These are phyloP conservation scores for Oreocharis arfaki DNA, from an alignment of 2,113 vertebrate species.

Conservation along the genomic window DNA sequence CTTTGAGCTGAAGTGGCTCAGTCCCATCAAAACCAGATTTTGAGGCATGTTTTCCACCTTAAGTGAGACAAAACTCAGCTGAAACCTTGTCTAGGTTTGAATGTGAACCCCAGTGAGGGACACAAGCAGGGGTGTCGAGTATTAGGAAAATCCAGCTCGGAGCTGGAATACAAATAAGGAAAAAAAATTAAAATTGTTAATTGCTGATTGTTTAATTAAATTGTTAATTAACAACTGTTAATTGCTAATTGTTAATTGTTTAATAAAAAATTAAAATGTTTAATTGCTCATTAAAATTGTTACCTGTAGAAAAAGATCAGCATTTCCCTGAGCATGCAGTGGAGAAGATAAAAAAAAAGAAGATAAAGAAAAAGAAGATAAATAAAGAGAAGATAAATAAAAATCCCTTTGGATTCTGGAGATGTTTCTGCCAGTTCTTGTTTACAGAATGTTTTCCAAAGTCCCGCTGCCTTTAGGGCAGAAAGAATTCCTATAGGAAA, in stretches of 20 bases:
- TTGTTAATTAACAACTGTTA: not conserved
- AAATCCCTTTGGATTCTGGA: not conserved
- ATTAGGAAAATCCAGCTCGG: accelerated
- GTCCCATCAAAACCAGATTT: conserved; percentile 8
- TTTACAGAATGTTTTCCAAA: not conserved
- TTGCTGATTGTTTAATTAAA: too few species aligned
- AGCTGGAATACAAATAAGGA: not conserved
- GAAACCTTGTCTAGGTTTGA: not conserved
- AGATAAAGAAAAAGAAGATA: not conserved
- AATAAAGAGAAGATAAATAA: not conserved
- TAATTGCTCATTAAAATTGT: too few species aligned
- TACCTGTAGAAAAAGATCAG: too few species aligned
- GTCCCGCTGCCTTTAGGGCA: accelerated
- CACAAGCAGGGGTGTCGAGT: too few species aligned
- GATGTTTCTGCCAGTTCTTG: not conserved
- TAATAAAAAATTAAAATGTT: not conserved
- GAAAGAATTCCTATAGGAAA: not conserved
- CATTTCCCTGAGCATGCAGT: accelerated
- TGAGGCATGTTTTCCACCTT: not conserved
- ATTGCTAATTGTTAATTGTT: not conserved
- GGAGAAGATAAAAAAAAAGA: not conserved
- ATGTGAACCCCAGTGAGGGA: not conserved
- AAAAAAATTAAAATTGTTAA: not conserved
- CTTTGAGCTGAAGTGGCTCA: not conserved
- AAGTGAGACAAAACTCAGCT: not conserved